Conservation (phyloP, 2,113 vertebrate species). For the Mobula birostris region DNA sequence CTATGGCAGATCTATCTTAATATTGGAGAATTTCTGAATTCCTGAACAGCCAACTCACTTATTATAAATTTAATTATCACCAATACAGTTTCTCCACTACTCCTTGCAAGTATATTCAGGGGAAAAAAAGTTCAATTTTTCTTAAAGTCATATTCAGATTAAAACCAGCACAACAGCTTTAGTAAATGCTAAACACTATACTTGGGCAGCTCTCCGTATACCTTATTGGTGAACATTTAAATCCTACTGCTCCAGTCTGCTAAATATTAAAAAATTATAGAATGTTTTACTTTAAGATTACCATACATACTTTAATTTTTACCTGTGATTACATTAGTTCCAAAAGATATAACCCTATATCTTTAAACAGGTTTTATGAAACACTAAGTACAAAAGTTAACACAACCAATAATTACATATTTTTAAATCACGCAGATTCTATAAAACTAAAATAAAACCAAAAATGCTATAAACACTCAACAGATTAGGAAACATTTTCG, state of each 20-base stretch:
- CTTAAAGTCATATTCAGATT: background rate
- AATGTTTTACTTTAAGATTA: background rate
- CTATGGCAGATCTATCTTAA: background rate
- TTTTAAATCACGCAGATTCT: background rate
- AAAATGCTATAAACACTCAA: background rate
- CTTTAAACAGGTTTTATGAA: background rate
- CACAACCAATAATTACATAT: background rate
- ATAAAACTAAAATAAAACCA: background rate
- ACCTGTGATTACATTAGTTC: background rate
- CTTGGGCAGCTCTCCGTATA: background rate
- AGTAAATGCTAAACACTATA: background rate
- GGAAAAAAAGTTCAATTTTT: background rate
- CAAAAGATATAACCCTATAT: background rate
- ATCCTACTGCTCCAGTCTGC: background rate
- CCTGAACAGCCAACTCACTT: background rate
- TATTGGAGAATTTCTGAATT: background rate
- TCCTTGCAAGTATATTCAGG: background rate
- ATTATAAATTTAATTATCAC: background rate
- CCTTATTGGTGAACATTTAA: background rate
- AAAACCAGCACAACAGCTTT: background rate
- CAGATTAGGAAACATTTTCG: too few species aligned
- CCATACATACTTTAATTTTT: background rate
- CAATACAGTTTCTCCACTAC: background rate
- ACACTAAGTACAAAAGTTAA: background rate
- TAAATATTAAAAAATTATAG: background rate